phyloP scores from a whole-genome alignment of 2,113 vertebrate species.

The Bungarus multicinctus region DNA sequence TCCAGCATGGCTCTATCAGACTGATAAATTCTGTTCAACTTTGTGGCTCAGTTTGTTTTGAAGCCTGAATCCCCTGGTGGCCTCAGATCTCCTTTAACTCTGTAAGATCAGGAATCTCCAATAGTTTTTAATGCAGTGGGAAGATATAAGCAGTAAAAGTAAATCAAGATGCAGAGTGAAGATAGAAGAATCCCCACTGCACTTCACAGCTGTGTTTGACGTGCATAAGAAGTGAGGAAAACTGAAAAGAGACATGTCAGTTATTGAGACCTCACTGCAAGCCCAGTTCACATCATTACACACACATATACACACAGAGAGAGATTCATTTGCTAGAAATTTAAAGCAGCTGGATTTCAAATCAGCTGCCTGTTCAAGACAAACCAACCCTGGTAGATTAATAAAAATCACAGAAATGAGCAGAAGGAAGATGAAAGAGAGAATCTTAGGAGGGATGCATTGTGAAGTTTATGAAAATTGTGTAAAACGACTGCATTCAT shows the following conservation, averaged over 20 bases:
- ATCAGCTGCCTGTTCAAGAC: slow-evolving; percentile 49
- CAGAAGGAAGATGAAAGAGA: slow-evolving; percentile 24
- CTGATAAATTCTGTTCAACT: neutral
- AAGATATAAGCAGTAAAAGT: slow-evolving; percentile 35
- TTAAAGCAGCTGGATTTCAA: slow-evolving; percentile 39
- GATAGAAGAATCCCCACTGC: neutral
- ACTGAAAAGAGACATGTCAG: neutral
- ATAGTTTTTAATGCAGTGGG: neutral
- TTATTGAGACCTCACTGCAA: neutral
- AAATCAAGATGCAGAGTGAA: slow-evolving; percentile 15
- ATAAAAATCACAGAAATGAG: slow-evolving; percentile 14
- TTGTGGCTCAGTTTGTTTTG: slow-evolving; percentile 4
- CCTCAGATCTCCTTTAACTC: slow-evolving; percentile 2
- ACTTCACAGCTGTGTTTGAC: neutral
- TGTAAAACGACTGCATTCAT: slow-evolving; percentile 27
- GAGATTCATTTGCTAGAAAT: neutral
- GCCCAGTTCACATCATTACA: neutral
- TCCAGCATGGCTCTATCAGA: neutral
- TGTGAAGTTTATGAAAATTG: slow-evolving; percentile 43
- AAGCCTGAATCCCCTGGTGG: neutral
- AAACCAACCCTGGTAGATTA: slow-evolving; percentile 42
- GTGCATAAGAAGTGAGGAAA: neutral
- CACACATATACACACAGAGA: neutral
- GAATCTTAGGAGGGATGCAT: neutral
- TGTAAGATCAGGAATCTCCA: neutral